Percentiles rank a stretch among this genome's conserved stretches.
Evolutionary conservation across 2,113 vertebrate species (phyloP).

Genomic region (Macquaria ambigua): DNA sequence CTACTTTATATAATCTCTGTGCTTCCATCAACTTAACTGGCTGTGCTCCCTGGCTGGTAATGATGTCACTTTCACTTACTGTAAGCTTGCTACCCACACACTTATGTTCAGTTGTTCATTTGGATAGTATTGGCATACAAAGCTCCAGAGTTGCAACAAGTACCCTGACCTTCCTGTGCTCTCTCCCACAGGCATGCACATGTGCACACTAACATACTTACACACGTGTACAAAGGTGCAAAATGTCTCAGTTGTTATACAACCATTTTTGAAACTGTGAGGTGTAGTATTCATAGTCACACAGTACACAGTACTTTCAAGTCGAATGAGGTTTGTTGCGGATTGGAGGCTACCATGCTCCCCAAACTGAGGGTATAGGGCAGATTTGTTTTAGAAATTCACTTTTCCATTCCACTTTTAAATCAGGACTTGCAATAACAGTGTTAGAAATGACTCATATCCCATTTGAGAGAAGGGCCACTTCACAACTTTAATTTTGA

Average conservation of each 20-base stretch:
- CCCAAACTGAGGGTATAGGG: background rate
- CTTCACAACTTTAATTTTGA: conserved; percentile 19
- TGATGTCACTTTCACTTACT: conserved; percentile 50
- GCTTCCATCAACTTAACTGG: conserved; percentile 21
- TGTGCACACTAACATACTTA: background rate
- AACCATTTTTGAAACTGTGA: background rate
- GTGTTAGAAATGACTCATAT: background rate
- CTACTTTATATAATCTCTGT: conserved; percentile 19
- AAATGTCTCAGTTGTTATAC: background rate
- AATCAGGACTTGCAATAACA: background rate
- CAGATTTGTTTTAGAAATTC: background rate
- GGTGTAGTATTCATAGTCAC: background rate
- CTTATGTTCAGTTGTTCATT: conserved; percentile 50
- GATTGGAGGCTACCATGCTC: background rate
- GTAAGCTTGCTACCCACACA: conserved; percentile 41
- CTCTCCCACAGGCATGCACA: conserved; percentile 11
- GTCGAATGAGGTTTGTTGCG: background rate
- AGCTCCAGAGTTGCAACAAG: conserved; percentile 2
- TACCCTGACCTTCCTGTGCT: background rate
- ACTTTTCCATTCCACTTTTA: background rate
- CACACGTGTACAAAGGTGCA: background rate
- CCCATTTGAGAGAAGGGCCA: conserved; percentile 17
- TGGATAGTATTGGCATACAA: conserved; percentile 12
- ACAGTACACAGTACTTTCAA: background rate
- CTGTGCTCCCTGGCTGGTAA: conserved; percentile 18